A percentile compares a stretch with the other conserved stretches of the same genome.
phyloP scores from a whole-genome alignment of 35 echinoderm and acorn worm genomes.

The Ptychodera flava region DNA sequence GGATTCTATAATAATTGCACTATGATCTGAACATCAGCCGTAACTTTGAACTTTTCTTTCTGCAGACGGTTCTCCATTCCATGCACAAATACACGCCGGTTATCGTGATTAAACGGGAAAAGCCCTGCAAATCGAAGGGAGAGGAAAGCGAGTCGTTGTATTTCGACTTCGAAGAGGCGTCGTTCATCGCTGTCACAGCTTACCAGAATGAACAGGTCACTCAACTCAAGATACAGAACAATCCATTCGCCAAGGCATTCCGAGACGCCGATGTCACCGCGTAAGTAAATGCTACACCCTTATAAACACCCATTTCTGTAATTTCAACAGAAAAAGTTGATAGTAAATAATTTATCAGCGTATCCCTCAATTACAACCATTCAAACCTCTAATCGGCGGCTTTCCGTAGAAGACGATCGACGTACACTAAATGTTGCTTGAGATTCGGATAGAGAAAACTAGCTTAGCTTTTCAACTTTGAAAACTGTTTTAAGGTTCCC shows the following conservation, averaged over 20 bases:
- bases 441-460: too few species aligned
- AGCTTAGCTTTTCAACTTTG: too few species aligned
- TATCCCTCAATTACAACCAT: too few species aligned
- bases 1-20: too few species aligned
- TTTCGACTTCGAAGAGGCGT: constrained; percentile 49
- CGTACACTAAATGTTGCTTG: too few species aligned
- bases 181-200: constrained; percentile 84
- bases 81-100: constrained; percentile 92
- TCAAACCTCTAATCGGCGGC: too few species aligned
- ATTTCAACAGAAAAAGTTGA: neutral
- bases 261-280: constrained; percentile 63
- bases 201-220: constrained; percentile 93
- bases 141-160: neutral
- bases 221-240: constrained; percentile 89
- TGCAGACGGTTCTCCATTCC: constrained; percentile 80
- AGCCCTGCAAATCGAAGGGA: neutral
- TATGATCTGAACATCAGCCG: too few species aligned
- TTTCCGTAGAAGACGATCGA: too few species aligned
- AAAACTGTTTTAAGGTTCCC: too few species aligned
- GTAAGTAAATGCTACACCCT: constrained; percentile 32
- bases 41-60: too few species aligned
- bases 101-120: constrained; percentile 24
- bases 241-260: constrained; percentile 94
- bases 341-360: neutral
- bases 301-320: neutral